Percentiles rank a stretch among this genome's conserved stretches.
Evolutionary conservation across 2,888 invertebrate species (phyloP).

Genomic region (Sipunculus nudus): DNA sequence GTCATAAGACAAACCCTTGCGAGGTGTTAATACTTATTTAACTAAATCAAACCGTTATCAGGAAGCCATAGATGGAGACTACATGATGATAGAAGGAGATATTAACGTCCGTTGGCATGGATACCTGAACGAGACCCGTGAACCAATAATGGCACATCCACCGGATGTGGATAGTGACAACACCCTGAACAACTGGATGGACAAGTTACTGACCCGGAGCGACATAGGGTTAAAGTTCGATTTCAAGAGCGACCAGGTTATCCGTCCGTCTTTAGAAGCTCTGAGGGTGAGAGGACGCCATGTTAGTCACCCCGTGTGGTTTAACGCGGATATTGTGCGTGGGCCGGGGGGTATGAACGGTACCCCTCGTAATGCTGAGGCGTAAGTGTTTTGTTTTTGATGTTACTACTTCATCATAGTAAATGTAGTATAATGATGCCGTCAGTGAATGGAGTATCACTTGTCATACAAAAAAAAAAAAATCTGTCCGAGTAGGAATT

Average conservation of each 20-base stretch:
- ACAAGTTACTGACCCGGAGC: slow-evolving; percentile 67
- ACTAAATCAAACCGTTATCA: too few species aligned
- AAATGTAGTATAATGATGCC: too few species aligned
- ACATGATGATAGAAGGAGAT: background rate
- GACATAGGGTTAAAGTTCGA: slow-evolving; percentile 86
- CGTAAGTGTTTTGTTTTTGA: too few species aligned
- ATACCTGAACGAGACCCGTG: slow-evolving; percentile 11
- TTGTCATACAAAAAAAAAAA: too few species aligned
- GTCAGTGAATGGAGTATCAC: too few species aligned
- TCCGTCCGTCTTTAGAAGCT: slow-evolving; percentile 64
- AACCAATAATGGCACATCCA: slow-evolving; percentile 88
- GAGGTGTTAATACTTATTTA: too few species aligned
- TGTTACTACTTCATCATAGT: too few species aligned
- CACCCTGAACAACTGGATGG: slow-evolving; percentile 78
- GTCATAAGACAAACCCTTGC: too few species aligned
- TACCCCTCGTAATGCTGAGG: too few species aligned
- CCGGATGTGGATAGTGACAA: slow-evolving; percentile 79
- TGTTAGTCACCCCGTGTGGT: slow-evolving; percentile 57
- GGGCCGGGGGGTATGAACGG: slow-evolving; percentile 50
- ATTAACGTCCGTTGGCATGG: slow-evolving; percentile 6
- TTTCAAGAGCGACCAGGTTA: slow-evolving; percentile 83
- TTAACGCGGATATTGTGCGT: slow-evolving; percentile 58
- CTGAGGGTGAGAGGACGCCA: slow-evolving; percentile 49
- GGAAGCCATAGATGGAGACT: too few species aligned
- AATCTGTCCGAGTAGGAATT: too few species aligned